Conservation (phyloP, 64 coral and sea anemone genomes). For the Trachythela sp. region DNA sequence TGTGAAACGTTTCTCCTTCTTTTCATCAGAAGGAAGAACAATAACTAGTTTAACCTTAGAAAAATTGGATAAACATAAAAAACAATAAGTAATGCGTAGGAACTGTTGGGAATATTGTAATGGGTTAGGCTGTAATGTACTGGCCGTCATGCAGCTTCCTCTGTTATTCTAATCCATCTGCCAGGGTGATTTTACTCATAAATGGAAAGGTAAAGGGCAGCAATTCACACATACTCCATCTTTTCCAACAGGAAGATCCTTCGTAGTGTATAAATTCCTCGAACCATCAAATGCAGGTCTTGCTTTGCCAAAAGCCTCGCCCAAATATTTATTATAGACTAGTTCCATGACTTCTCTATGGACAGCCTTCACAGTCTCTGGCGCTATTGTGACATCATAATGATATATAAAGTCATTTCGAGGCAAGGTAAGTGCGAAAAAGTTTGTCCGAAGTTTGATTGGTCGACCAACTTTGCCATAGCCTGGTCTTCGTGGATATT, state of each 20-base stretch:
- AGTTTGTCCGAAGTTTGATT: not conserved
- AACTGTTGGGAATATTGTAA: no score
- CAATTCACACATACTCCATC: not conserved
- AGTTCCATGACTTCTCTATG: not conserved
- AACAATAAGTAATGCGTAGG: not conserved
- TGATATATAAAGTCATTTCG: not conserved
- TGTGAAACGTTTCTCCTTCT: not conserved
- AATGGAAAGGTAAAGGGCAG: not conserved
- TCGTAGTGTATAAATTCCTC: not conserved
- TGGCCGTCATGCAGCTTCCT: no score
- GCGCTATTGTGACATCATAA: not conserved
- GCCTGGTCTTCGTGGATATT: constrained; percentile 10
- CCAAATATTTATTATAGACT: not conserved
- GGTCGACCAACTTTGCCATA: not conserved
- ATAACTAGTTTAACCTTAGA: not conserved
- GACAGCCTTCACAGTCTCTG: not conserved
- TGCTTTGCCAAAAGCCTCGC: not conserved
- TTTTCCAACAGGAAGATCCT: not conserved
- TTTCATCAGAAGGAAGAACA: not conserved
- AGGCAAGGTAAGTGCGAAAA: not conserved
- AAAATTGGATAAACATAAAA: not conserved
- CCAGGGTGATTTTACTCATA: not conserved
- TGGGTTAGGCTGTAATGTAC: no score
- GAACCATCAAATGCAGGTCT: not conserved
- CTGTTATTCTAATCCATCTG: no score